Evolutionary conservation across 2,888 invertebrate species (phyloP).

Genomic region (Ariolimax columbianus): DNA sequence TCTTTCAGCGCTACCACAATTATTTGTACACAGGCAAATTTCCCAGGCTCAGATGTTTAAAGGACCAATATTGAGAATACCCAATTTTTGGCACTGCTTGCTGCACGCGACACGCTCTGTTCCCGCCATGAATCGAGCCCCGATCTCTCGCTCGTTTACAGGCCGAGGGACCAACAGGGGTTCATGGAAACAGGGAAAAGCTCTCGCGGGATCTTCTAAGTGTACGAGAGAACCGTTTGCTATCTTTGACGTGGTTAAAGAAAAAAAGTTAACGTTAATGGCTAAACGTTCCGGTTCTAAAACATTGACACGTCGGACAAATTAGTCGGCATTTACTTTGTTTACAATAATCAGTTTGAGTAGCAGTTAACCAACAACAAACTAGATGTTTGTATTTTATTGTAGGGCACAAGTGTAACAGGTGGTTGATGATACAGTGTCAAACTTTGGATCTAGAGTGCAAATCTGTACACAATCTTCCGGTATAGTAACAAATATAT

Average conservation of each 20-base stretch:
- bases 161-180: neutral
- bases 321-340: too few relatives aligned
- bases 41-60: neutral
- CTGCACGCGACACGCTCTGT: slow-evolving; percentile 16
- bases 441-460: too few relatives aligned
- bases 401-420: too few relatives aligned
- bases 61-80: neutral
- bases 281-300: neutral
- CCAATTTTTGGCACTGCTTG: neutral
- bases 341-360: neutral
- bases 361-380: neutral
- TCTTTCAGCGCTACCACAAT: neutral
- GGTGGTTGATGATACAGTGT: too few relatives aligned
- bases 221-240: neutral
- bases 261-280: neutral
- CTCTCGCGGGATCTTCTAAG: neutral
- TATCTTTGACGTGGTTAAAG: neutral
- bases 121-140: slow-evolving; percentile 12
- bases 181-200: neutral
- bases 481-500: too few relatives aligned
- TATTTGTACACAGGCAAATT: neutral
- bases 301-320: neutral
- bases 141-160: slow-evolving; percentile 13
- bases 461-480: too few relatives aligned
- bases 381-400: too few relatives aligned